Percentiles rank a stretch among this genome's conserved stretches.
Conservation (phyloP, 2,888 invertebrate species). For the Cantharis lateralis region DNA sequence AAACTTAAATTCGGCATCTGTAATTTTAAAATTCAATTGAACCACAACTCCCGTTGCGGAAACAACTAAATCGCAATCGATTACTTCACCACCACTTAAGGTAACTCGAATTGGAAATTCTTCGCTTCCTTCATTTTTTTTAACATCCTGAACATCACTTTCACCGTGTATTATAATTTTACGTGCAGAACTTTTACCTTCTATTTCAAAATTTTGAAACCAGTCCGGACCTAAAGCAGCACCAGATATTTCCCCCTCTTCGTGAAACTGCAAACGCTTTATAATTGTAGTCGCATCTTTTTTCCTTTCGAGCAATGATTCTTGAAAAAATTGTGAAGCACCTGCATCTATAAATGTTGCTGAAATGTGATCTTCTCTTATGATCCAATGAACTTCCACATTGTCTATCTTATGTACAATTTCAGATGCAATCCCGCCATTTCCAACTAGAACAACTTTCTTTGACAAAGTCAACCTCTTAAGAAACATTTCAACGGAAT, state of each 20-base stretch:
- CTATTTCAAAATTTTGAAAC: slow-evolving; percentile 73
- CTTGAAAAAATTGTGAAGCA: slow-evolving; percentile 90
- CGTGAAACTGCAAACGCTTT: slow-evolving; percentile 70
- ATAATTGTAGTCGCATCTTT: slow-evolving; percentile 31
- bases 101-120: slow-evolving; percentile 74
- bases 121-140: slow-evolving; percentile 31
- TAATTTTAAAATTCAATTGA: slow-evolving; percentile 63
- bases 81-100: slow-evolving; percentile 71
- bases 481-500: slow-evolving; percentile 84
- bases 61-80: slow-evolving; percentile 87
- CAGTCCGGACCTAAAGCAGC: slow-evolving; percentile 98
- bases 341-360: slow-evolving; percentile 95
- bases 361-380: slow-evolving; percentile 90
- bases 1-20: slow-evolving; percentile 56
- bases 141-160: slow-evolving; percentile 60
- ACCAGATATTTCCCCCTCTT: slow-evolving; percentile 68
- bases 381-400: slow-evolving; percentile 89
- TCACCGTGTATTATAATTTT: slow-evolving; percentile 67
- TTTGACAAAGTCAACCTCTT: slow-evolving; percentile 69
- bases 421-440: slow-evolving; percentile 99
- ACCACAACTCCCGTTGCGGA: slow-evolving; percentile 94
- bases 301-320: slow-evolving; percentile 48
- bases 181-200: slow-evolving; percentile 54
- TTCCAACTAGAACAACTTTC: slow-evolving; percentile 86
- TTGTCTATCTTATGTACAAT: slow-evolving; percentile 85